phyloP scores from a whole-genome alignment of 2,797 vertebrate genomes.

The Ambastaia sidthimunki region DNA sequence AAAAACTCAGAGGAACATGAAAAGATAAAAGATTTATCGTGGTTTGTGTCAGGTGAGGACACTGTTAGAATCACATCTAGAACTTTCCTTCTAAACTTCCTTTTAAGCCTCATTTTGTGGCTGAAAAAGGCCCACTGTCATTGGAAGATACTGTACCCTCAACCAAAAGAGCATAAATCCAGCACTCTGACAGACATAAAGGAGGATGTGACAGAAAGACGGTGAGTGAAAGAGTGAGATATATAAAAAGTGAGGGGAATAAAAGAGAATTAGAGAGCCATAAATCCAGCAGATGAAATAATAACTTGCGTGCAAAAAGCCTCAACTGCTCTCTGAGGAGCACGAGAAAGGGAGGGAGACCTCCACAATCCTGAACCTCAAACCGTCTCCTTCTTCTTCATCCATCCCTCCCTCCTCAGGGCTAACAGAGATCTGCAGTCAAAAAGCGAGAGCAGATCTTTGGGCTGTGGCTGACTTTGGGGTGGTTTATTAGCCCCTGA shows the following conservation, averaged over 20 bases:
- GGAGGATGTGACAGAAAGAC: conserved; percentile 18
- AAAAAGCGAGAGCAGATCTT: conserved; percentile 54
- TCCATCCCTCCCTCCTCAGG: conserved; percentile 18
- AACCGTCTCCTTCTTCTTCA: conserved; percentile 30
- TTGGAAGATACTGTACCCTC: background rate
- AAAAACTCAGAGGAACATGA: background rate
- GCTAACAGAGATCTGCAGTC: conserved; percentile 52
- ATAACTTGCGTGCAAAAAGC: conserved; percentile 39
- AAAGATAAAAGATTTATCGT: background rate
- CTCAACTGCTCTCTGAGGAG: conserved; percentile 42
- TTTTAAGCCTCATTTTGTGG: background rate
- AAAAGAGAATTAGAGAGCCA: conserved; percentile 39
- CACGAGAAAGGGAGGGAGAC: conserved; percentile 11
- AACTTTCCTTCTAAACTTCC: background rate
- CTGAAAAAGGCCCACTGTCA: background rate
- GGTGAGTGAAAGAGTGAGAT: conserved; percentile 26
- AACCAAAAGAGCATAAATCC: conserved; percentile 37
- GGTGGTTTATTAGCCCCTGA: conserved; percentile 60
- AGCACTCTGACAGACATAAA: conserved; percentile 28
- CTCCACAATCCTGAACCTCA: conserved; percentile 22
- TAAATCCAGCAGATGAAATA: conserved; percentile 46
- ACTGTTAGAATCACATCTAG: background rate
- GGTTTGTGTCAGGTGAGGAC: background rate
- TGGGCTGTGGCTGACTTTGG: conserved; percentile 51
- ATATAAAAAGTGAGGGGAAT: conserved; percentile 46